phyloP scores from a whole-genome alignment of 2,113 vertebrate genomes.

The Pipa parva region DNA sequence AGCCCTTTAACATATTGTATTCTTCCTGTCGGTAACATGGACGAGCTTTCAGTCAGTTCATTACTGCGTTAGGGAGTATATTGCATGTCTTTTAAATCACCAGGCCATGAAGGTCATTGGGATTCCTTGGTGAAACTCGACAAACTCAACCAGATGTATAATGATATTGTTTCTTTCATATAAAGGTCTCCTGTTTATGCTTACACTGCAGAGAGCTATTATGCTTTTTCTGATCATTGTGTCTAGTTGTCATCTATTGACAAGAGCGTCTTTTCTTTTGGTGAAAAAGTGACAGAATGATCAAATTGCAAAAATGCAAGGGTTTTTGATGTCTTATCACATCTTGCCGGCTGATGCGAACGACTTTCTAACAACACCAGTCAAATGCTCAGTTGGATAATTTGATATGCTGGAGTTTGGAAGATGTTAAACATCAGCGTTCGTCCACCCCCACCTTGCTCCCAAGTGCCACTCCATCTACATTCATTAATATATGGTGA shows the following conservation, averaged over 20 bases:
- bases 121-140: slow-evolving; percentile 15
- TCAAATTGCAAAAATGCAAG: slow-evolving; percentile 63
- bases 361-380: slow-evolving; percentile 57
- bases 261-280: slow-evolving; percentile 54
- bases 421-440: slow-evolving; percentile 61
- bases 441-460: slow-evolving; percentile 53
- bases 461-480: slow-evolving; percentile 48
- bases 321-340: slow-evolving; percentile 62
- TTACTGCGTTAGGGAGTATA: background rate
- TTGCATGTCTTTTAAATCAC: slow-evolving; percentile 25
- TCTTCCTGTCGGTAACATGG: too few species aligned
- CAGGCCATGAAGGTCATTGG: slow-evolving; percentile 31
- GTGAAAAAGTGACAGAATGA: slow-evolving; percentile 54
- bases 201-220: slow-evolving; percentile 41
- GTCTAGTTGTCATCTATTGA: slow-evolving; percentile 52
- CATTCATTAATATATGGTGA: slow-evolving; percentile 46
- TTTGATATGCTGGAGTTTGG: slow-evolving; percentile 61
- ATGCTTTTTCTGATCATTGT: slow-evolving; percentile 44
- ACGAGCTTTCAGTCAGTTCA: too few species aligned
- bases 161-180: slow-evolving; percentile 32
- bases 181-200: slow-evolving; percentile 45
- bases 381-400: slow-evolving; percentile 59
- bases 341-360: slow-evolving; percentile 58
- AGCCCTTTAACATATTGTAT: too few species aligned
- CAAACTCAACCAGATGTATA: slow-evolving; percentile 30